Evolutionary conservation across 2,113 vertebrate genomes (phyloP).

Genomic region (Nerophis lumbriciformis): DNA sequence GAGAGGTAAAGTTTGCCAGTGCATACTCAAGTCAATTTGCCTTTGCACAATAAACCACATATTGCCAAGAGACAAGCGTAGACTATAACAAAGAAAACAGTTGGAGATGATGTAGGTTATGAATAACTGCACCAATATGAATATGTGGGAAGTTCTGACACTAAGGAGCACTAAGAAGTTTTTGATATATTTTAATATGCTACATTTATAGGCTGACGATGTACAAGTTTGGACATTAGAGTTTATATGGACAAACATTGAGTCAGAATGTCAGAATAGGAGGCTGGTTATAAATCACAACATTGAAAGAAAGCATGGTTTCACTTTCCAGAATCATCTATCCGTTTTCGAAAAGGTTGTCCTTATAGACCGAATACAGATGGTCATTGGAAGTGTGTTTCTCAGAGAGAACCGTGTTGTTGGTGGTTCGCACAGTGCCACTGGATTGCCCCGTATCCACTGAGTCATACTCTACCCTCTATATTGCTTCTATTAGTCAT

Average conservation of each 20-base stretch:
- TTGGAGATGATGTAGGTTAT: conserved; percentile 6
- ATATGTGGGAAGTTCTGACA: too few relatives aligned
- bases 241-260: neutral
- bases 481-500: conserved; percentile 3
- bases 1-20: neutral
- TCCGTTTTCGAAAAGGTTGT: neutral
- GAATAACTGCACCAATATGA: neutral
- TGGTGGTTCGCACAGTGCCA: neutral
- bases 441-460: neutral
- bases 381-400: neutral
- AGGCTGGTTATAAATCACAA: too few relatives aligned
- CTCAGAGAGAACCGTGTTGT: neutral
- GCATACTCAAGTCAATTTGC: conserved; percentile 2
- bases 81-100: neutral
- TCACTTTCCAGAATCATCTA: neutral
- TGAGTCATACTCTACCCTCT: neutral
- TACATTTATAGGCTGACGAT: neutral
- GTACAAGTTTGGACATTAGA: neutral
- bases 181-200: neutral
- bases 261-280: neutral
- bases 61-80: neutral
- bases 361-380: neutral
- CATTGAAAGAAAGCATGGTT: too few relatives aligned
- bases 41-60: neutral
- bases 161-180: too few relatives aligned